These are phyloP conservation scores for Venusia cambrica DNA, from an alignment of 2,888 invertebrate species.

Conservation along the genomic window DNA sequence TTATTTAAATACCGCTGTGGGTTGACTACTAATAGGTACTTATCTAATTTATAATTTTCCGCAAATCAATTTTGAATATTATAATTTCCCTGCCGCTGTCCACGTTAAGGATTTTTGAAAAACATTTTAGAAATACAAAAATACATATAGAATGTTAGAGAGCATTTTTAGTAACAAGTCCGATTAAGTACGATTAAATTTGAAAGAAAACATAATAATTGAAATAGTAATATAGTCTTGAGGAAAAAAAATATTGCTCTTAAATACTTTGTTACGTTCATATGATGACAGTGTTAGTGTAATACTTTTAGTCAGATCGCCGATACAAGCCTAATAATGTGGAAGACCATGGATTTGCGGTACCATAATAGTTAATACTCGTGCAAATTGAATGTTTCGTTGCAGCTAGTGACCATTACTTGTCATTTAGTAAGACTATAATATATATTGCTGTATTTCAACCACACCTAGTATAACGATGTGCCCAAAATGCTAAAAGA, in stretches of 20 bases:
- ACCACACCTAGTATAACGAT: constrained; percentile 35
- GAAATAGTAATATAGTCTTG: too few species aligned
- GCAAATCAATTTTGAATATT: too few species aligned
- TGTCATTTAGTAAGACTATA: constrained; percentile 52
- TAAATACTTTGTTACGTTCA: constrained; percentile 23
- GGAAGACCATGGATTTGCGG: constrained; percentile 55
- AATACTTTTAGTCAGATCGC: constrained; percentile 30
- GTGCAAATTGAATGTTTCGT: constrained; percentile 35
- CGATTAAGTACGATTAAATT: constrained; percentile 58
- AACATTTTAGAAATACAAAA: constrained; percentile 30
- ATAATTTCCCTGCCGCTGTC: too few species aligned
- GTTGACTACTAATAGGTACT: constrained; percentile 16
- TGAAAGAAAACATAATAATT: too few species aligned
- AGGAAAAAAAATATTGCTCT: constrained; percentile 17
- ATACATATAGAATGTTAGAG: constrained; percentile 71
- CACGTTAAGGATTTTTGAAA: too few species aligned
- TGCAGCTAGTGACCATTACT: constrained; percentile 62
- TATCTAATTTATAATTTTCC: constrained; percentile 27
- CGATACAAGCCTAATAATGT: constrained; percentile 48
- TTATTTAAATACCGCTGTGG: constrained; percentile 27
- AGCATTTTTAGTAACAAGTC: constrained; percentile 65
- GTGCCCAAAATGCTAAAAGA: constrained; percentile 45
- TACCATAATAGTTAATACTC: constrained; percentile 31
- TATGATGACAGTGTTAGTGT: constrained; percentile 14
- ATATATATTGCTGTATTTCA: constrained; percentile 47